These are phyloP conservation scores for Odocoileus virginianus DNA, from an alignment of 2,113 vertebrate species.

Conservation along the genomic window DNA sequence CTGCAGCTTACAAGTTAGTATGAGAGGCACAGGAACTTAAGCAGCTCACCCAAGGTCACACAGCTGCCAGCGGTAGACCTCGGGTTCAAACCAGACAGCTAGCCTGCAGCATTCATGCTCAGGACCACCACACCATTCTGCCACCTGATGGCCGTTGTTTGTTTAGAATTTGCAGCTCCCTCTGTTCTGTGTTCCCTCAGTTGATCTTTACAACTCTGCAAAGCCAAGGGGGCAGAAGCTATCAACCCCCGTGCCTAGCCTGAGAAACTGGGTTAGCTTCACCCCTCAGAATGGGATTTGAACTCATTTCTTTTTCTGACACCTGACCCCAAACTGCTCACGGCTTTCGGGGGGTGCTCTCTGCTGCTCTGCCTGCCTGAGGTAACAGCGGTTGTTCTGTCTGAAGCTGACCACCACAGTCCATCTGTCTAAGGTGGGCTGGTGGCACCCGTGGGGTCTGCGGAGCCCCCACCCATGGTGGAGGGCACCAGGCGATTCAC, in stretches of 20 bases:
- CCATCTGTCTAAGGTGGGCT: too few species aligned
- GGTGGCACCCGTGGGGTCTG: background rate
- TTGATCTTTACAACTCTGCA: background rate
- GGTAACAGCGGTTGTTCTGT: background rate
- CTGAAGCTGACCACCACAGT: background rate
- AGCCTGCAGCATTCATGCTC: background rate
- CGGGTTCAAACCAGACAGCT: background rate
- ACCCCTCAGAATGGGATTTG: background rate
- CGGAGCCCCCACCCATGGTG: background rate
- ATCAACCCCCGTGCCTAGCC: accelerated
- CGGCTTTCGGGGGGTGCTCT: background rate
- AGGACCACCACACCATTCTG: background rate
- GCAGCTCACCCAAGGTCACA: background rate
- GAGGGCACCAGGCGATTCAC: background rate
- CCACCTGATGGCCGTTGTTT: background rate
- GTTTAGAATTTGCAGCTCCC: background rate
- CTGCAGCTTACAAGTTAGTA: background rate
- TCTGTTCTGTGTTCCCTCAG: background rate
- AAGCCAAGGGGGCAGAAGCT: background rate
- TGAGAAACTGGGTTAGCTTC: background rate
- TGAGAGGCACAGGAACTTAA: background rate
- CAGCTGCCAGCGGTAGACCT: background rate
- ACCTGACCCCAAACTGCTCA: background rate
- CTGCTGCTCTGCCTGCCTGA: background rate
- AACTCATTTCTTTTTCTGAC: background rate